Evolutionary conservation across 2,888 invertebrate genomes (phyloP), one percentile per base, ranked within the genome.

Genomic region (Tachystola acroxantha): DNA sequence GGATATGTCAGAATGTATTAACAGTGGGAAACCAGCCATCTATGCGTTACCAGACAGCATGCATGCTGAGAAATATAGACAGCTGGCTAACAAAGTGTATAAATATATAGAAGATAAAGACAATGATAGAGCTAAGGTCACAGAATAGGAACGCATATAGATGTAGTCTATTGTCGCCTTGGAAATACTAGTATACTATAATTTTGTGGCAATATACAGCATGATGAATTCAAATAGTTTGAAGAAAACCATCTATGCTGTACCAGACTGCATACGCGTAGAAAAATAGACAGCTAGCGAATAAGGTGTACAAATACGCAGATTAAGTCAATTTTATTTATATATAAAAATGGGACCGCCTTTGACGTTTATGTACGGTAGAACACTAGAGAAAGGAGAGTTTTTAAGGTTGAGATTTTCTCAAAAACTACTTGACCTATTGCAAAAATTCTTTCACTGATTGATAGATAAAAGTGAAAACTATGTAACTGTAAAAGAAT

Each of bases 11-110:
- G 86, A 90, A 47, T 88, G 91, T 37, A 90, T 91, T 39, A 95
- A 96, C 65, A 87, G 78, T 34, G 96, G 96, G 1, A 89, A 89
- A 45, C 96, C 96, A 1, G 88, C 95, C 2, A 92, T 94, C 36
- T 78, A 95, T 32, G 87, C 91, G 1, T 68, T 91, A 7, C 92
- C 93, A 0, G 84, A 90, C 31, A 89, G 88, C 48, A 53, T 58
- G 42, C 86, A 87, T 44, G 82, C 88, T 0, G 81, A 84, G 42
- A 84, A 86, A 35, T 88, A 88, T 30, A 69, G 82, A 30, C 70
- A 65, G 2, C 53, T 88, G 37, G 87, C 88, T 0, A 85, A 78
- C 36, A 85, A 67, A 68, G 73, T 88, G 42, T 87, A 74, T 44
- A 79, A 84, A 49, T 82, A 81, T 46, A 65, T 88, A 66, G 75